These are phyloP conservation scores for Iselma pallidipennis DNA, from an alignment of 2,888 invertebrate species.

Conservation along the genomic window DNA sequence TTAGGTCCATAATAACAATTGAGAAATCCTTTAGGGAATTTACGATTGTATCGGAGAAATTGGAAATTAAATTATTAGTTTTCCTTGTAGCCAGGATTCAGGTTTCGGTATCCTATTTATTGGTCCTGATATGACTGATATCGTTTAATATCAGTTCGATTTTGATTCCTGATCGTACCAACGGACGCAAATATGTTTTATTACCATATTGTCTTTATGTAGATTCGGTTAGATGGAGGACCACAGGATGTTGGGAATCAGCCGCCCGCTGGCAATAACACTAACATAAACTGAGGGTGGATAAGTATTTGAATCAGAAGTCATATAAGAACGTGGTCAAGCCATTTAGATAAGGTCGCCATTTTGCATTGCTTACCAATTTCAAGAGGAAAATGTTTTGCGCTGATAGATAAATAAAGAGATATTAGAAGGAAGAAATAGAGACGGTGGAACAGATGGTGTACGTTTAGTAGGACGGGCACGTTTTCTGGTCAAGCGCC, in stretches of 20 bases:
- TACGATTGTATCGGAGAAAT: background rate
- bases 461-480: slow-evolving; percentile 40
- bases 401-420: slow-evolving; percentile 55
- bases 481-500: slow-evolving; percentile 37
- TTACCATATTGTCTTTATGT: slow-evolving; percentile 32
- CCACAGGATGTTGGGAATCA: slow-evolving; percentile 53
- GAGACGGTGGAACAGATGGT: slow-evolving; percentile 39
- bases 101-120: background rate
- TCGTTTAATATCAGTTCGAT: slow-evolving; percentile 32
- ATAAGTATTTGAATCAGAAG: slow-evolving; percentile 45
- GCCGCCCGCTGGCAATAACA: slow-evolving; percentile 52
- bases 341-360: slow-evolving; percentile 50
- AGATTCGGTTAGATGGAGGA: slow-evolving; percentile 32
- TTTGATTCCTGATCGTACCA: slow-evolving; percentile 36
- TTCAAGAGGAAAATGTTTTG: slow-evolving; percentile 42
- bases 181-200: slow-evolving; percentile 48
- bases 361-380: slow-evolving; percentile 49
- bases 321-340: slow-evolving; percentile 52
- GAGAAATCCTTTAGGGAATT: background rate
- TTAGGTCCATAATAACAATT: background rate
- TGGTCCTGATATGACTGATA: background rate
- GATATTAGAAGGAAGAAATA: slow-evolving; percentile 41
- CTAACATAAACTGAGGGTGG: slow-evolving; percentile 51
- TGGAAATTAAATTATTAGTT: background rate
- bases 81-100: background rate